phyloP scores from a whole-genome alignment of 1,140 invertebrate genomes.

The Archegozetes longisetosus region DNA sequence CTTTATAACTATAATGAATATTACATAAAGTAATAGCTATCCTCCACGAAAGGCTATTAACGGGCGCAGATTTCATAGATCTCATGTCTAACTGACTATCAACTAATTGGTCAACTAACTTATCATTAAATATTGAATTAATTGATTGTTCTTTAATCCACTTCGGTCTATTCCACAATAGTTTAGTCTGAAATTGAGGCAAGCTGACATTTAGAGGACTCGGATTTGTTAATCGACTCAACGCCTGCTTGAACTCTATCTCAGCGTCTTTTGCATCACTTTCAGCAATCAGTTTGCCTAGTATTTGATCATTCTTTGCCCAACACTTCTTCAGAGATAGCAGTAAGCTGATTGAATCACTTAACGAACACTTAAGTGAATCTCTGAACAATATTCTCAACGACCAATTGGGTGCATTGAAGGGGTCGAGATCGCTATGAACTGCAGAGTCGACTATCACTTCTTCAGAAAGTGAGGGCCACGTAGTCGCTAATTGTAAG shows the following conservation, averaged over 20 bases:
- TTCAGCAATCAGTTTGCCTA: too few relatives aligned
- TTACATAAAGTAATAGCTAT: conserved; percentile 62
- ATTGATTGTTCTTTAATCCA: too few relatives aligned
- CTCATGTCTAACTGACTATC: conserved; percentile 2
- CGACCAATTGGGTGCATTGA: conserved; percentile 59
- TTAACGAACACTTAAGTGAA: conserved; percentile 18
- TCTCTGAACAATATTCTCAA: conserved; percentile 31
- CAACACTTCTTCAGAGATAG: too few relatives aligned
- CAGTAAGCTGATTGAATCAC: too few relatives aligned
- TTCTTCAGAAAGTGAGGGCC: conserved; percentile 68
- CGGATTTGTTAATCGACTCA: too few relatives aligned
- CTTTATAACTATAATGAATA: conserved; percentile 58
- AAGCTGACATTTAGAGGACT: too few relatives aligned
- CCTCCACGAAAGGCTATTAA: conserved; percentile 63
- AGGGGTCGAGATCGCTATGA: conserved; percentile 62
- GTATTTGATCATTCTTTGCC: too few relatives aligned
- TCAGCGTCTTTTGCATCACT: too few relatives aligned
- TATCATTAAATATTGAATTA: not conserved
- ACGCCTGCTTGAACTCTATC: too few relatives aligned
- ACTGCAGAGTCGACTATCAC: conserved; percentile 51
- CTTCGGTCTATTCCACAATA: too few relatives aligned
- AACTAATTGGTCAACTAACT: not conserved
- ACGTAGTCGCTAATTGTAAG: conserved; percentile 62
- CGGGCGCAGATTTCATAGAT: conserved; percentile 48
- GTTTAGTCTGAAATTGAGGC: too few relatives aligned